Base-by-base conservation (phyloP, 2,888 invertebrate genomes). In the Alloscopus bannaensis region DNA sequence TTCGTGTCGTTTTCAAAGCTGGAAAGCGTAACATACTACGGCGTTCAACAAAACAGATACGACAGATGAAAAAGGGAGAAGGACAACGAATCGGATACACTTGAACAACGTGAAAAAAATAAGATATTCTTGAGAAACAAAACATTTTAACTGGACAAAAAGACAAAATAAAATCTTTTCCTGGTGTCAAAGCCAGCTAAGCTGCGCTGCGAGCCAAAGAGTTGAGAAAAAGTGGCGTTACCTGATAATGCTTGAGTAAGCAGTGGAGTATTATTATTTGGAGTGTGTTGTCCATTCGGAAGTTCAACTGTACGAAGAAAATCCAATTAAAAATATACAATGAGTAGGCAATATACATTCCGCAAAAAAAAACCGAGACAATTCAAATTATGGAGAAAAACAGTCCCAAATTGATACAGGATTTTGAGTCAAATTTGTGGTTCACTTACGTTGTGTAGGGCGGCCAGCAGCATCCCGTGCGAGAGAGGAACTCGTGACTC, bases 211-310 rank as follows among this genome's bases (percentile, higher is more conserved):
- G 78, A 78, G 78, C 78, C 78, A 78, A 78, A 40, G 47, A 52
- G 50, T 75, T 59, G 31, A 3, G 20, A 78, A n/a, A n/a, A 78
- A 78, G 42, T 62, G 42, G 71, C 65, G 55, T 91, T 93, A 96
- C 96, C 96, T 94, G 96, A 96, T 90, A 96, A 93, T 89, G 95
- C 95, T 92, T 96, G 96, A 91, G 96, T 96, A 91, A 96, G 93
- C 91, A 96, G 92, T 89, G 96, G 95, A 89, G 95, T 95, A 91
- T 95, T 96, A 93, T 95, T 95, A 93, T 96, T 96, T 90, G 95
- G 95, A 89, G 96, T 96, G 90, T 96, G 93, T 91, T 96, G 96
- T 90, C 96, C 96, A 91, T 96, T 96, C 92, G 95, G 94, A 91
- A 96, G 93, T 92, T 96, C 96, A 93, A 96, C 95, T 95, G 93